Conservation (phyloP, 2,888 invertebrate species). For the Cyrtodaria siliqua region DNA sequence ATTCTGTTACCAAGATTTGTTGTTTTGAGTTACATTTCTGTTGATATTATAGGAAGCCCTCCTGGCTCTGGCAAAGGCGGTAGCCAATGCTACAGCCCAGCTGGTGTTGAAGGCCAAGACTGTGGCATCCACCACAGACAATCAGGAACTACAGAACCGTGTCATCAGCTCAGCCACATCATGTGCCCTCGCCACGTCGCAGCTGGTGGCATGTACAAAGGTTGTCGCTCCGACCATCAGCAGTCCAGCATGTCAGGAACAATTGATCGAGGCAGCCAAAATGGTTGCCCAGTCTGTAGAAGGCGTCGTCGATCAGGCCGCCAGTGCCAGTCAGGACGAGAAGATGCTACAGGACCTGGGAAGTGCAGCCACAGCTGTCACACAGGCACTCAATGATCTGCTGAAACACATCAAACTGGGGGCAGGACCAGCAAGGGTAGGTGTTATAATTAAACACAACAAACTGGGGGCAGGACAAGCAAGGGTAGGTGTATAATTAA, state of each 20-base stretch:
- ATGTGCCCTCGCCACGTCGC: conserved; percentile 98
- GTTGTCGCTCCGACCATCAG: conserved; percentile 89
- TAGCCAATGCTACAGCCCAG: conserved; percentile 99
- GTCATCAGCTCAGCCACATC: conserved; percentile 98
- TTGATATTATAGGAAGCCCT: conserved; percentile 93
- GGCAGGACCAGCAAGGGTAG: conserved; percentile 81
- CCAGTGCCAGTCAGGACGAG: conserved; percentile 89
- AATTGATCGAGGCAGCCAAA: conserved; percentile 95
- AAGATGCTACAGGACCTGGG: conserved; percentile 91
- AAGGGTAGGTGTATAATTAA: too few species aligned
- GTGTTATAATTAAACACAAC: too few species aligned
- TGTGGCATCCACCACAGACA: conserved; percentile 94
- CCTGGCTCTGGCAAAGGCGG: conserved; percentile 97
- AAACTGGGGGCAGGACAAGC: too few species aligned
- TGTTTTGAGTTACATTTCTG: too few species aligned
- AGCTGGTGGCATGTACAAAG: conserved; percentile 98
- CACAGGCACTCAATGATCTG: conserved; percentile 94
- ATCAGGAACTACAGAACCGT: conserved; percentile 92
- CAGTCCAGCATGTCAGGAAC: conserved; percentile 91
- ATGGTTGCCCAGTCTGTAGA: conserved; percentile 97
- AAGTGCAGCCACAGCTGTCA: conserved; percentile 95
- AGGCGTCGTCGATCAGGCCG: conserved; percentile 90
- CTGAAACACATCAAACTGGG: conserved; percentile 94
- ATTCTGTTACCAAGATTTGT: too few species aligned
- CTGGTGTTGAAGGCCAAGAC: conserved; percentile 98